Evolutionary conservation across 35 echinoderm and acorn worm genomes (phyloP).

Genomic region (Ptychodera flava): DNA sequence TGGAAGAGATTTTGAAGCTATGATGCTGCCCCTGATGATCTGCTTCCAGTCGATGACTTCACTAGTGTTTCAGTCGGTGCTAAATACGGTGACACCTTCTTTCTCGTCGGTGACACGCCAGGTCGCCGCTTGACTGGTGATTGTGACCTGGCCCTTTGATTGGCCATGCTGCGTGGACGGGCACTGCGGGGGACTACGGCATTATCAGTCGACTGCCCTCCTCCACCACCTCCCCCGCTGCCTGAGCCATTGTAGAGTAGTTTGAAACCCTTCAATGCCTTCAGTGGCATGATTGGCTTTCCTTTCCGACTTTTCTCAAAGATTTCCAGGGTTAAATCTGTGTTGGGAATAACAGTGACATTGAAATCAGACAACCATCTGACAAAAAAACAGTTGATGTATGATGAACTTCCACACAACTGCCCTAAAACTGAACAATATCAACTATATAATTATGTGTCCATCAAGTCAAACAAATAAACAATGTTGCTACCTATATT

Average conservation of each 20-base stretch:
- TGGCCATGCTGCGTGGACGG: not conserved
- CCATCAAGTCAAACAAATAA: not conserved
- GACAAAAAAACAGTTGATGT: not conserved
- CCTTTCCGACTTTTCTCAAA: slow-evolving; percentile 69
- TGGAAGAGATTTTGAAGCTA: not conserved
- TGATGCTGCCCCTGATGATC: not conserved
- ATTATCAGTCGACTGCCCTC: slow-evolving; percentile 1
- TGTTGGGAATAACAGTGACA: slow-evolving; percentile 7
- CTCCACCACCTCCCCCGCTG: no score
- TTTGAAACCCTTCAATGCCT: slow-evolving; percentile 3
- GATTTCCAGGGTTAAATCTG: slow-evolving; percentile 82
- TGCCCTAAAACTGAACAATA: slow-evolving; percentile 1
- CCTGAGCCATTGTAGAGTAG: slow-evolving; percentile 6
- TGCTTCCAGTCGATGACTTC: not conserved
- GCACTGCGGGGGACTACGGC: slow-evolving; percentile 9
- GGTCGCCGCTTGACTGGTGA: not conserved
- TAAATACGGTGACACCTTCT: not conserved
- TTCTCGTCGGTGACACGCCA: not conserved
- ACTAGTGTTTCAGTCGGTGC: not conserved
- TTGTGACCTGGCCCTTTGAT: not conserved
- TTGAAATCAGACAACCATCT: not conserved
- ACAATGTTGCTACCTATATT: not conserved
- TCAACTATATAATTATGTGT: not conserved
- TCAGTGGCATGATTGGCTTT: slow-evolving; percentile 6
- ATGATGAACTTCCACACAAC: no score